Percentiles rank a stretch among this genome's conserved stretches.
Evolutionary conservation across 2,113 vertebrate species (phyloP).

Genomic region (Tragulus kanchil): DNA sequence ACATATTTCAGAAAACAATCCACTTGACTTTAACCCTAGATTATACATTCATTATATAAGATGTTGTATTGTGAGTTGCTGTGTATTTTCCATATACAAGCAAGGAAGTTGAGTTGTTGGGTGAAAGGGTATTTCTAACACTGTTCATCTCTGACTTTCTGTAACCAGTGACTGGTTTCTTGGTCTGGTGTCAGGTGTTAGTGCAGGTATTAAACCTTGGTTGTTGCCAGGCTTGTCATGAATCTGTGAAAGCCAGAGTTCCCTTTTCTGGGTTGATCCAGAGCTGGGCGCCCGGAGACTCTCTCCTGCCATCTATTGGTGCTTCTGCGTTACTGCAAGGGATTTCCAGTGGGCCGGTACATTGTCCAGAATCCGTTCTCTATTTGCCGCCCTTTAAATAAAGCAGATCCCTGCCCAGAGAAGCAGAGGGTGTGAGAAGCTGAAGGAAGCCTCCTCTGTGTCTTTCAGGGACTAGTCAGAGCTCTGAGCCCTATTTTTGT

Average conservation of each 20-base stretch:
- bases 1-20: neutral
- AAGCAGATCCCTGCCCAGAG: neutral
- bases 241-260: neutral
- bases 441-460: neutral
- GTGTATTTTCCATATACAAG: neutral
- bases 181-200: neutral
- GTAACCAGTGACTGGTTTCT: neutral
- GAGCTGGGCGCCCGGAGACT: neutral
- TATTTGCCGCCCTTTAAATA: neutral
- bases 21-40: neutral
- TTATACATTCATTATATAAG: neutral
- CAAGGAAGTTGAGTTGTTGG: neutral
- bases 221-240: neutral
- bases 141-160: neutral
- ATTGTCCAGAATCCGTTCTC: neutral
- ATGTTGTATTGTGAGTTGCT: neutral
- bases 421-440: neutral
- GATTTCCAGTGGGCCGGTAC: neutral
- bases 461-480: neutral
- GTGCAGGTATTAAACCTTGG: neutral
- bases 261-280: neutral
- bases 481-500: neutral
- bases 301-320: conserved; percentile 71
- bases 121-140: neutral
- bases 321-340: neutral